phyloP scores from a whole-genome alignment of 2,797 vertebrate species.

The Muscicapa striata region DNA sequence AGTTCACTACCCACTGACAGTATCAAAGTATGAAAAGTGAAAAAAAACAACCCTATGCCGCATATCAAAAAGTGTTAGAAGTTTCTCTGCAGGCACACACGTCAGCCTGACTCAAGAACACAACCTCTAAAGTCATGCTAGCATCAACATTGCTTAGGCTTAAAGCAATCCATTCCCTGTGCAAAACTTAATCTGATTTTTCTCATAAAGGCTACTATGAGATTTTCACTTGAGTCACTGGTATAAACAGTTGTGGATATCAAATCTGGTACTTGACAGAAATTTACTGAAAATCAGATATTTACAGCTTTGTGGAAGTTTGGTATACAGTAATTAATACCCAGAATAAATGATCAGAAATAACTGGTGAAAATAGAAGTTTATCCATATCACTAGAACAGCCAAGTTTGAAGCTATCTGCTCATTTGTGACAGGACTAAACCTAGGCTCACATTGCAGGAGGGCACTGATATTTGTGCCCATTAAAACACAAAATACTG shows the following conservation, averaged over 20 bases:
- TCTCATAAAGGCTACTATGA: background rate
- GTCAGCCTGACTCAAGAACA: background rate
- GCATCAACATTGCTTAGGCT: background rate
- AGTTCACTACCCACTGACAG: background rate
- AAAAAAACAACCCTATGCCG: background rate
- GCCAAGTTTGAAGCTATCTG: background rate
- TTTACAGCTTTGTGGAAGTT: background rate
- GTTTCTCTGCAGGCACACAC: background rate
- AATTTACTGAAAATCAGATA: background rate
- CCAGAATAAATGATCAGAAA: background rate
- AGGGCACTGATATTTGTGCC: background rate
- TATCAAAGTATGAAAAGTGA: background rate
- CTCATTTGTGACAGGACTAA: background rate
- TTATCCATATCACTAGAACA: background rate
- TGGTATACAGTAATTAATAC: background rate
- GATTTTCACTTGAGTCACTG: background rate
- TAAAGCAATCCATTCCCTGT: background rate
- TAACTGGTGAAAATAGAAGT: background rate
- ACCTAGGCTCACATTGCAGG: background rate
- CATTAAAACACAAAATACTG: background rate
- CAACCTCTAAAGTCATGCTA: background rate
- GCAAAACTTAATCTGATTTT: background rate
- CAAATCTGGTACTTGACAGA: background rate
- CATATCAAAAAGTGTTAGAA: accelerated
- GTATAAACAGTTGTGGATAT: background rate